Evolutionary conservation across 2,797 vertebrate genomes (phyloP), one percentile per base, ranked within the genome.

Genomic region (Cryptoblepharus egeriae): DNA sequence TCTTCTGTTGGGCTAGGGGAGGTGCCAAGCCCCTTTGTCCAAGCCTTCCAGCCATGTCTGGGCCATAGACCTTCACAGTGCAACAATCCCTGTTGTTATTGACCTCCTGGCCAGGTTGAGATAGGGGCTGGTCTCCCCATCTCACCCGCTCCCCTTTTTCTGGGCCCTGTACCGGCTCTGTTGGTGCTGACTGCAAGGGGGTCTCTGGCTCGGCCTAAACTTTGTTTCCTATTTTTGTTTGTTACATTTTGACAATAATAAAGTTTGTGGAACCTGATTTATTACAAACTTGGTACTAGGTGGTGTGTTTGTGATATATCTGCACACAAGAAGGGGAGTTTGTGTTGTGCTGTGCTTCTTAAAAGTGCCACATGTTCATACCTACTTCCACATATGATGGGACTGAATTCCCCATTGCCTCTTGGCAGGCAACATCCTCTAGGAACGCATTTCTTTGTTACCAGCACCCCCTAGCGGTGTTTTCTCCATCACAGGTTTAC

Each of bases 181-280:
- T 84, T 84, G 82, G 82, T 84, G 82, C 82, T 84, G 82, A 79
- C 77, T 79, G 82, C 72, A 79, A 84, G 82, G 82, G 58, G 77
- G 77, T 52, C 77, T 84, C 77, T 89, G 89, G 87, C 15, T 87
- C 77, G 79, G 90, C 91, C 93, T 84, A 90, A 94, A 93, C 88
- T 93, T 93, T 91, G 92, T 95, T 95, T 95, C 95, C 93, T 93
- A 95, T 92, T 92, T 84, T 84, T 83, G 94, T 95, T 96, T 96
- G 95, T 96, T 96, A 96, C 95, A 92, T 95, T 96, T 96, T 94
- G 94, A 95, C 90, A 91, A 92, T 92, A 96, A 96, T 95, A 95
- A 95, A 95, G 95, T 96, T 95, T 96, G 95, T 96, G 95, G 93
- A 91, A 94, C 91, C 90, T 91, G 91, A 88, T 92, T 94, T 93